Evolutionary conservation across 2,888 invertebrate species (phyloP), one percentile per base, ranked within the genome.

Genomic region (Galerucella nymphaeae): DNA sequence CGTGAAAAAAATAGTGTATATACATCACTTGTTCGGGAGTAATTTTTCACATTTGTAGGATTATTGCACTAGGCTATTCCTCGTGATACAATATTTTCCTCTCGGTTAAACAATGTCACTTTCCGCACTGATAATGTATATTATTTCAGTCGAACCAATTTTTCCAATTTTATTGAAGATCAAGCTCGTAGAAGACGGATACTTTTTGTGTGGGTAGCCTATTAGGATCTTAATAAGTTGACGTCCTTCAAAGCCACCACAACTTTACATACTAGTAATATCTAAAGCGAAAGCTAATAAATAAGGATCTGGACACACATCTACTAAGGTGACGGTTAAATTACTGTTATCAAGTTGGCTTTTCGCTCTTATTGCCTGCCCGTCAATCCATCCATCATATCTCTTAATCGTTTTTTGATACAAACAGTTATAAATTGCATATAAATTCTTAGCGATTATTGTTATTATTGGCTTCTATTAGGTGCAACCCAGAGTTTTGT

Each of bases 361-460:
- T 14, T 41, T 80, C 83, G 63, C 63, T 84, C 82, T 83, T 79
- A 80, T 83, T 82, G 81, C 82, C 78, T 76, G 41, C 63, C 84
- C 85, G 84, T 86, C 86, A 85, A 85, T 86, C 85, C 85, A 86
- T 86, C 85, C 85, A 86, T 86, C 86, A 85, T 82, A 80, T 78
- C 69, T 79, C 81, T 83, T 85, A 84, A 86, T 85, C 84, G 84
- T 84, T 86, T 85, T 85, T 85, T 84, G 85, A 84, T 85, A 85
- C 85, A 85, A 85, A 85, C 84, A 84, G 83, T 83, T 82, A 84
- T 82, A 85, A 85, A 85, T 83, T 85, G 85, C 83, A 82, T 83
- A 85, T 84, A 85, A 85, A 85, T 84, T 80, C 82, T 77, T 79
- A 82, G 81, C 84, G 85, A 86, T 86, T 86, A 86, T 86, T 85